phyloP scores from a whole-genome alignment of 2,797 vertebrate species.

The Sorex maritimensis region DNA sequence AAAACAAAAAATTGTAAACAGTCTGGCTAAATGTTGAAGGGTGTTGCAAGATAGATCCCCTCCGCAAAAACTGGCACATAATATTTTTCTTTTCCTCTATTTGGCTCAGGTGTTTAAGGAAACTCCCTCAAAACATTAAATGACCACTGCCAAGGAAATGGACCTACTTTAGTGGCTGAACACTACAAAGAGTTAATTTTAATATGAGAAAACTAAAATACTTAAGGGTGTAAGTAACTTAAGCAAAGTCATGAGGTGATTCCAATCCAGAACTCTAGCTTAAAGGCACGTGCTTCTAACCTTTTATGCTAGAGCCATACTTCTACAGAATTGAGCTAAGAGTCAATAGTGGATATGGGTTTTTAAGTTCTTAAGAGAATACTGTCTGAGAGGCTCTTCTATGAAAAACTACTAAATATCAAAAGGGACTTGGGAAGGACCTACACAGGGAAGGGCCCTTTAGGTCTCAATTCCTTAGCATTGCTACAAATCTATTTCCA shows the following conservation, averaged over 20 bases:
- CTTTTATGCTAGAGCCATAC: not conserved
- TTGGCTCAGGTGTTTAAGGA: not conserved
- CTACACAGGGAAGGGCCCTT: not conserved
- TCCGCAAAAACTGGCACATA: not conserved
- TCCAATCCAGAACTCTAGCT: not conserved
- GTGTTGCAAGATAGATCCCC: not conserved
- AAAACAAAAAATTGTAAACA: constrained; percentile 44
- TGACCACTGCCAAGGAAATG: not conserved
- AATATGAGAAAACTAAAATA: constrained; percentile 28
- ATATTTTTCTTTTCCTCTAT: constrained; percentile 6
- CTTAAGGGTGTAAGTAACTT: constrained; percentile 39
- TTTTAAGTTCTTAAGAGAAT: constrained; percentile 13
- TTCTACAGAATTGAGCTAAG: not conserved
- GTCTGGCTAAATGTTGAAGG: not conserved
- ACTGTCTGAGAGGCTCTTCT: not conserved
- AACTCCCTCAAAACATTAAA: constrained; percentile 51
- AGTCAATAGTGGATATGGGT: not conserved
- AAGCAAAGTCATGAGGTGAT: not conserved
- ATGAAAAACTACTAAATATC: constrained; percentile 49
- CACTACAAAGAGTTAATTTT: constrained; percentile 31
- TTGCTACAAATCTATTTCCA: constrained; percentile 8
- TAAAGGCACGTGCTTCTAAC: not conserved
- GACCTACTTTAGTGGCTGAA: constrained; percentile 4
- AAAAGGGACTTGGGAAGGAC: not conserved
- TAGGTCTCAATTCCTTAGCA: not conserved